These are phyloP conservation scores for Romanomermis culicivorax DNA, from an alignment of 2,888 invertebrate species.

Conservation along the genomic window DNA sequence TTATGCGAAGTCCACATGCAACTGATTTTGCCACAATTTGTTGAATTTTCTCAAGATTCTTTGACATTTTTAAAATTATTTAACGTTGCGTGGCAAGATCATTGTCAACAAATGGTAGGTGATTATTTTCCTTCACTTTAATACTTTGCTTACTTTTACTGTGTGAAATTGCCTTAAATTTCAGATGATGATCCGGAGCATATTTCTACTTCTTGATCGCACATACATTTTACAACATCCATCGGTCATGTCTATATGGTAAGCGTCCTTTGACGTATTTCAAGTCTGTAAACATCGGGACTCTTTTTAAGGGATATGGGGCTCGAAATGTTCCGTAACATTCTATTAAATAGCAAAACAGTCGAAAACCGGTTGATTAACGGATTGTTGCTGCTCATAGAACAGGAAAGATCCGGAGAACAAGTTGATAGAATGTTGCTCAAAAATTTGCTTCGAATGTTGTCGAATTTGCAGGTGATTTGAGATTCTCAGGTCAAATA, in stretches of 20 bases:
- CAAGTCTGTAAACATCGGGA: too few species aligned
- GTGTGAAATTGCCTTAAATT: constrained; percentile 13
- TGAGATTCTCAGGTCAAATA: too few species aligned
- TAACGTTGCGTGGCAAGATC: constrained; percentile 82
- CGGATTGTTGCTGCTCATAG: constrained; percentile 70
- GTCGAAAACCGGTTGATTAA: constrained; percentile 70
- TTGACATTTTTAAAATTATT: constrained; percentile 58
- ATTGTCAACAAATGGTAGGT: constrained; percentile 72
- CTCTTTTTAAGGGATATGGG: constrained; percentile 96
- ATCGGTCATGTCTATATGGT: constrained; percentile 86
- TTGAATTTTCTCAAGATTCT: constrained; percentile 34
- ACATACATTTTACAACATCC: constrained; percentile 89
- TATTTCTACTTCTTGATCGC: constrained; percentile 86
- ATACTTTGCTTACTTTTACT: constrained; percentile 6
- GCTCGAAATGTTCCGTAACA: constrained; percentile 71
- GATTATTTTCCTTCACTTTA: background rate
- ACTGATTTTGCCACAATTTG: constrained; percentile 66
- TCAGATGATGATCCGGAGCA: constrained; percentile 83
- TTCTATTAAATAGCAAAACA: constrained; percentile 39
- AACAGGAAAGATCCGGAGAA: constrained; percentile 78
- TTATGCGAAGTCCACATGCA: constrained; percentile 70
- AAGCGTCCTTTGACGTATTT: too few species aligned
- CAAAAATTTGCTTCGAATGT: constrained; percentile 79
- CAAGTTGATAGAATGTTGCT: constrained; percentile 60
- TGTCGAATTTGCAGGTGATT: constrained; percentile 62